Percentiles rank a stretch among this genome's conserved stretches.
phyloP scores from a whole-genome alignment of 2,888 invertebrate genomes.

The Phrixothrix hirtus region DNA sequence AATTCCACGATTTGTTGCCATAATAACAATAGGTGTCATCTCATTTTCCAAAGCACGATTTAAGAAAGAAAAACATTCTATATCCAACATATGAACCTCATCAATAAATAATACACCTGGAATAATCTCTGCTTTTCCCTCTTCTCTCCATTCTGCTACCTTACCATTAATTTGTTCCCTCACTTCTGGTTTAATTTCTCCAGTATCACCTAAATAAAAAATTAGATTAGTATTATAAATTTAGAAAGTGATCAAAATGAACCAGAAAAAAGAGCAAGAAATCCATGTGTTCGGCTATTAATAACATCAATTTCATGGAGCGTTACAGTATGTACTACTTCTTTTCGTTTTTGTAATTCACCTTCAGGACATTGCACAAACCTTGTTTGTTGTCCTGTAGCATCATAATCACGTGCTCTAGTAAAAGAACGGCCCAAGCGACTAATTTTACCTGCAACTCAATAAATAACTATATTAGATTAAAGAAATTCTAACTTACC shows the following conservation, averaged over 20 bases:
- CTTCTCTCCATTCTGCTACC: slow-evolving; percentile 97
- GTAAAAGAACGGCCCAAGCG: slow-evolving; percentile 92
- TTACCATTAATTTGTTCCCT: slow-evolving; percentile 96
- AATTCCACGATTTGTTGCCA: slow-evolving; percentile 97
- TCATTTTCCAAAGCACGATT: slow-evolving; percentile 97
- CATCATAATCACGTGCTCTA: slow-evolving; percentile 95
- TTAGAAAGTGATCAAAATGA: no score
- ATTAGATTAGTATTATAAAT: no score
- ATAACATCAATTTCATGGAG: slow-evolving; percentile 99
- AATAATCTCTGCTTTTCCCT: slow-evolving; percentile 98
- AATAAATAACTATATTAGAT: neutral
- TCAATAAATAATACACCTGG: slow-evolving; percentile 97
- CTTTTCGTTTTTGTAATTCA: slow-evolving; percentile 96
- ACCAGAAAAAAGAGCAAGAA: slow-evolving; percentile 95
- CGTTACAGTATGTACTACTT: slow-evolving; percentile 96
- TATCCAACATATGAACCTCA: slow-evolving; percentile 98
- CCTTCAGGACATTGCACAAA: slow-evolving; percentile 99
- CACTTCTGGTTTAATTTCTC: slow-evolving; percentile 97
- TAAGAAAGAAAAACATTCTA: slow-evolving; percentile 97
- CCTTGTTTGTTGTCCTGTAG: slow-evolving; percentile 79
- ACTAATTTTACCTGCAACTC: slow-evolving; percentile 49
- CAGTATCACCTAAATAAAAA: no score
- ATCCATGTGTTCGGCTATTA: slow-evolving; percentile 97
- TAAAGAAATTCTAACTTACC: slow-evolving; percentile 92
- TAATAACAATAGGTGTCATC: slow-evolving; percentile 96